Percentiles rank a stretch among this genome's conserved stretches.
Conservation (phyloP, 2,888 invertebrate genomes). For the Nasonovia ribisnigri region DNA sequence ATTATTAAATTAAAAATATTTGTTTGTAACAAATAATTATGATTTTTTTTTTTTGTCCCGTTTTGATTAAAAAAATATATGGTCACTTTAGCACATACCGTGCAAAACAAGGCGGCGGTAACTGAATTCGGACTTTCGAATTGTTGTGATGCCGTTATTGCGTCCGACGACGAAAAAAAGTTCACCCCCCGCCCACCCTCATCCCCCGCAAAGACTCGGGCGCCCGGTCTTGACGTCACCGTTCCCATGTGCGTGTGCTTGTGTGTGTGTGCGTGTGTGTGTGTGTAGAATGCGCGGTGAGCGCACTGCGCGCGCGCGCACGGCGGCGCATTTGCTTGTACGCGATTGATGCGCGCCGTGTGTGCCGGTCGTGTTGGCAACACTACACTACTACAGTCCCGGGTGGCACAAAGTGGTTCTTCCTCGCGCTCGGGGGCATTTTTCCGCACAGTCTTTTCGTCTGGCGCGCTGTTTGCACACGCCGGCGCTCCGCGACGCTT, state of each 20-base stretch:
- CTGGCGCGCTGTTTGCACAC: conserved; percentile 64
- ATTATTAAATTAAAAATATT: too few relatives aligned
- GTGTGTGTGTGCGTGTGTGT: neutral
- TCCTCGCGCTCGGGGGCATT: conserved; percentile 65
- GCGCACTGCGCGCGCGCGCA: neutral
- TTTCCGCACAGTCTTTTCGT: conserved; percentile 65
- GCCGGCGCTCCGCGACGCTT: conserved; percentile 65
- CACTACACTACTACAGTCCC: conserved; percentile 54
- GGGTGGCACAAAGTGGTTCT: conserved; percentile 65
- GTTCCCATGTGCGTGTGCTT: neutral
- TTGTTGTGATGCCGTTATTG: neutral
- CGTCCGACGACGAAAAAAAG: neutral
- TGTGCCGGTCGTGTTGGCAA: conserved; percentile 55
- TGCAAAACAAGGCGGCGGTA: neutral
- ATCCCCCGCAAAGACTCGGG: neutral
- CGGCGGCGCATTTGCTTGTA: neutral
- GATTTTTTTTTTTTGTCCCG: too few relatives aligned
- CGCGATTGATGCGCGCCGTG: neutral
- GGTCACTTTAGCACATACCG: too few relatives aligned
- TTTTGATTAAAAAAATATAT: too few relatives aligned
- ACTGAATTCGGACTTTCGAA: neutral
- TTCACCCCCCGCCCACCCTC: neutral
- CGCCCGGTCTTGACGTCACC: neutral
- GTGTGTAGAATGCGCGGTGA: neutral
- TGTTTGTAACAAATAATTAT: too few relatives aligned